Evolutionary conservation across 2,797 vertebrate genomes (phyloP).

Genomic region (Pyrocephalus nanus): DNA sequence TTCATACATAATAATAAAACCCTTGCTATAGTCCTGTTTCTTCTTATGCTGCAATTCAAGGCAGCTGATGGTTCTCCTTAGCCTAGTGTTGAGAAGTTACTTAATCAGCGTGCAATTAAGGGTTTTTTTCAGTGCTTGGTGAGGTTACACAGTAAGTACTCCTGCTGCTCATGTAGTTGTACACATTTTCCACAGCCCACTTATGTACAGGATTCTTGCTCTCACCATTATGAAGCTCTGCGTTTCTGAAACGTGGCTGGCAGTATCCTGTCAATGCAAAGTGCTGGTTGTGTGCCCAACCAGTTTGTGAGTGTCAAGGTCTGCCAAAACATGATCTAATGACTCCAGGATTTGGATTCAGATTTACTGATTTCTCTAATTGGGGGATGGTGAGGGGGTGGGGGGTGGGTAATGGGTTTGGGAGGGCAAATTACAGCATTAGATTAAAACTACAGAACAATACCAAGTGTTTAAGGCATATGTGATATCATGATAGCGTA

Average conservation of each 20-base stretch:
- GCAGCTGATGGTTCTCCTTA: background rate
- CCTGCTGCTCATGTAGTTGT: background rate
- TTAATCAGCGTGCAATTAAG: background rate
- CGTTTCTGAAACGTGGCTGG: background rate
- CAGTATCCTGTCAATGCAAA: conserved; percentile 59
- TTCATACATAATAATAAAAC: background rate
- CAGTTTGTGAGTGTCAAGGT: conserved; percentile 66
- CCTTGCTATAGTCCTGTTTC: background rate
- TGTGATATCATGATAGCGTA: background rate
- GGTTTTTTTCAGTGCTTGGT: background rate
- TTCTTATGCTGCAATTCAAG: background rate
- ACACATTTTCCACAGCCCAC: background rate
- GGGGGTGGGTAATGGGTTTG: background rate
- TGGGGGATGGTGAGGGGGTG: too few relatives aligned
- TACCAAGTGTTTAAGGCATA: background rate
- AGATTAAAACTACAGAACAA: background rate
- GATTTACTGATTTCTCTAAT: background rate
- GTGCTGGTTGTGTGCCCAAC: conserved; percentile 73
- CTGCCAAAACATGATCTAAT: conserved; percentile 73
- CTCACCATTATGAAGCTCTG: background rate
- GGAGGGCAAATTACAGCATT: background rate
- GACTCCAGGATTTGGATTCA: conserved; percentile 66
- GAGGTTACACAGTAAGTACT: background rate
- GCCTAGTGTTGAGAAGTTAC: background rate
- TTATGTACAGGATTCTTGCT: background rate